Evolutionary conservation across 2,797 vertebrate species (phyloP).

Genomic region (Acanthornis magna): DNA sequence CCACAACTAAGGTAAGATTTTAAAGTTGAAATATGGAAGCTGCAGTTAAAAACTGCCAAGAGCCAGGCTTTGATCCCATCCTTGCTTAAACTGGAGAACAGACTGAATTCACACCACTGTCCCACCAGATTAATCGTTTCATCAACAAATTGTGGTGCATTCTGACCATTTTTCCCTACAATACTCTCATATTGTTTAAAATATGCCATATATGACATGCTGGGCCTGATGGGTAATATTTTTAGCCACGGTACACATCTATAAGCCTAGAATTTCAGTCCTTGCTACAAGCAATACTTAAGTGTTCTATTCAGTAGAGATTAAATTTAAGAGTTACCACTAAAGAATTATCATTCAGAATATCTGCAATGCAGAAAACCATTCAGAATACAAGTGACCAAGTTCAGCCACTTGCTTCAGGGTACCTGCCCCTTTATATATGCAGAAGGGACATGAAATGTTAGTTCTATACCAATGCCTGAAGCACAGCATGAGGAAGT

Average conservation of each 20-base stretch:
- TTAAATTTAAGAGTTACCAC: background rate
- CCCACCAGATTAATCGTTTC: background rate
- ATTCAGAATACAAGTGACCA: background rate
- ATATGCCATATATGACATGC: background rate
- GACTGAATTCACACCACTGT: background rate
- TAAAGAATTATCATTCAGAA: background rate
- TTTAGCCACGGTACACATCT: background rate
- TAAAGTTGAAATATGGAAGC: background rate
- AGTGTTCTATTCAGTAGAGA: background rate
- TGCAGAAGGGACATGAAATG: background rate
- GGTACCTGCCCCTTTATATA: background rate
- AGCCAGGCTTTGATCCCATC: background rate
- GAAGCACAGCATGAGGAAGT: background rate
- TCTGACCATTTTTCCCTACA: background rate
- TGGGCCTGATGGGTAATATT: background rate
- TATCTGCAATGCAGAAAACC: background rate
- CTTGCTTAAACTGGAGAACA: background rate
- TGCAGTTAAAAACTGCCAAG: background rate
- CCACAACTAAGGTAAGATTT: background rate
- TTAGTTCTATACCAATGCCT: background rate
- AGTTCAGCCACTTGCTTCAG: background rate
- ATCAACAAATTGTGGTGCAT: background rate
- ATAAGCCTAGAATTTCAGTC: background rate
- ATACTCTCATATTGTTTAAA: background rate
- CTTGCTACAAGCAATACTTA: background rate